Evolutionary conservation across 1,140 invertebrate species (phyloP), one percentile per base, ranked within the genome.

Genomic region (Drosophila eugracilis): DNA sequence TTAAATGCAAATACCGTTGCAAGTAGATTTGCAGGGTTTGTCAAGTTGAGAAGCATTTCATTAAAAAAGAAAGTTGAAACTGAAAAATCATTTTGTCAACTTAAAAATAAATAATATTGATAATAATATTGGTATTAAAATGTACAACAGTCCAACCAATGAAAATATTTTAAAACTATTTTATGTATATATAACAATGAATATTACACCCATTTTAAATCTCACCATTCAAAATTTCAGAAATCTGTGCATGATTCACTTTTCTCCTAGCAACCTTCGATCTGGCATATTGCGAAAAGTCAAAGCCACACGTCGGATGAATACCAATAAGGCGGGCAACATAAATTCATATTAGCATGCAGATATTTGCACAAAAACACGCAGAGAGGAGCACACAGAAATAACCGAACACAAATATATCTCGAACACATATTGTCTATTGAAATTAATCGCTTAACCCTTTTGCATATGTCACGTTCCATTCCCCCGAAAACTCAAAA

Each of bases 401-500:
- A 53, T 52, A 52, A 50, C 28, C 59, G n/a, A 62, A 42, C 17
- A 21, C 24, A 57, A 28, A 63, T 39, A 58, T 34, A 41, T 45
- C 58, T 28, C 37, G 32, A 62, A 78, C 32, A 73, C 45, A 57
- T 62, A 78, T 75, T 59, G 59, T 75, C 39, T 65, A 83, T 84
- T 83, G 71, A 83, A 84, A 83, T 84, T 78, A 84, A 83, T 83
- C 80, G 58, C 19, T 65, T 45, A 71, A 47, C 50, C 67, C 77
- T 53, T 60, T 58, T 52, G 57, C 72, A 73, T 55, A 75, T 85
- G 80, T 75, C 80, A 84, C 41, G 45, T 76, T 63, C 45, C 39
- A 36, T 55, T 50, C 36, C 1, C 21, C 21, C 9, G 28, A 28
- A 28, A 28, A 28, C 2, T 30, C 28, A 30, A 12, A 63, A 59